Base-by-base conservation (phyloP, 2,888 invertebrate species). In the Xanthia icteritia region DNA sequence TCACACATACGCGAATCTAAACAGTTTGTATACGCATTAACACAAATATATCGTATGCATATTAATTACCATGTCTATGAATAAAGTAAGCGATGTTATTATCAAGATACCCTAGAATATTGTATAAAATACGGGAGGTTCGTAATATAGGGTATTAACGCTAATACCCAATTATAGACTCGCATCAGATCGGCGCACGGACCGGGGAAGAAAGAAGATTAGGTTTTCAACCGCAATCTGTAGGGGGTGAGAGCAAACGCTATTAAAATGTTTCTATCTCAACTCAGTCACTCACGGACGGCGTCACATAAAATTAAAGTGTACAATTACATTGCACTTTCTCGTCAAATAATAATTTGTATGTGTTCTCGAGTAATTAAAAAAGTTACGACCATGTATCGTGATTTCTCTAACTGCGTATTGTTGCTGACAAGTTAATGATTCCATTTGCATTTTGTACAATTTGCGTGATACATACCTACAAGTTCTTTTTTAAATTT, bases 91-190 rank as follows among this genome's bases (percentile, higher is more conserved):
- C 70, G 48, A 60, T 69, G 68, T 82, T 75, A 73, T 68, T 71
- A 85, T 76, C 63, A 67, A 78, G 79, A 75, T 70, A 66, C 58
- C 65, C 63, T 65, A 64, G 68, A 65, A 66, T 82, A 78, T 74
- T 77, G 77, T 81, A 83, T 83, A 76, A 70, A 87, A 72, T 73
- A 77, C 80, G 85, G 89, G 89, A 89, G 86, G 86, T 87, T 86
- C 83, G 87, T 92, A 92, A 92, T 92, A 89, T 86, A 89, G 88
- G 91, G 93, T 92, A 95, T 94, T 94, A 94, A 91, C 92, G 90
- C 87, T 95, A 94, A 95, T 95, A 95, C 94, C 93, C 94, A 94
- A 94, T 95, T 94, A 95, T 94, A 91, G 92, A 92, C 92, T 94
- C 88, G 88, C 89, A 89, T 88, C 87, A 90, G 90, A 92, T 92